A percentile compares a stretch with the other conserved stretches of the same genome.
phyloP scores from a whole-genome alignment of 1,140 invertebrate genomes.

The Thalassaphorura encarpata region DNA sequence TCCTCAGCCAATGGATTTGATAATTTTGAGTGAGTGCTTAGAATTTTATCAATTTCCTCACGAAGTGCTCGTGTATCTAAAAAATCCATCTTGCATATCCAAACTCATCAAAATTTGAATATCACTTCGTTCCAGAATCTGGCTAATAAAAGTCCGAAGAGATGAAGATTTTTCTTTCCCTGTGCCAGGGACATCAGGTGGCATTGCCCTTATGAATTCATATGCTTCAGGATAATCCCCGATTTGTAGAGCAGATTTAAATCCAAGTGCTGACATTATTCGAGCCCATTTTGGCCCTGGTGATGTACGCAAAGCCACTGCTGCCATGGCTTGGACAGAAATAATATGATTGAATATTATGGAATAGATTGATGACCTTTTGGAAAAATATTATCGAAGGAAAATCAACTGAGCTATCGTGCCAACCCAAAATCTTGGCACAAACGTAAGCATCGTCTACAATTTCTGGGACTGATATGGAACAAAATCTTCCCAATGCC shows the following conservation, averaged over 20 bases:
- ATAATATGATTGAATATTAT: constrained; percentile 20
- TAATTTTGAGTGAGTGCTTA: constrained; percentile 23
- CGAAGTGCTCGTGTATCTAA: constrained; percentile 10
- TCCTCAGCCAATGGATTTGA: constrained; percentile 22
- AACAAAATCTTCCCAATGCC: constrained; percentile 16
- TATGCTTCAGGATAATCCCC: constrained; percentile 24
- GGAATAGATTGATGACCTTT: constrained; percentile 25
- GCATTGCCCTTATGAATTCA: constrained; percentile 20
- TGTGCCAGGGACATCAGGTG: background rate
- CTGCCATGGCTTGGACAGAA: constrained; percentile 20
- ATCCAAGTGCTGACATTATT: constrained; percentile 25
- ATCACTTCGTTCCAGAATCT: constrained; percentile 16
- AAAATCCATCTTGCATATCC: constrained; percentile 11
- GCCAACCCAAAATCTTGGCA: too few relatives aligned
- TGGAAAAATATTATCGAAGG: constrained; percentile 2
- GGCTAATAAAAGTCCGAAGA: constrained; percentile 18
- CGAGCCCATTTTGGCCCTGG: constrained; percentile 1
- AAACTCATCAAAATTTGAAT: constrained; percentile 21
- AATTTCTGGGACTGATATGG: constrained; percentile 6
- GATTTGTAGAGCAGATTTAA: constrained; percentile 25
- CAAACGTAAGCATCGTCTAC: constrained; percentile 19
- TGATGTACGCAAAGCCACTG: constrained; percentile 8
- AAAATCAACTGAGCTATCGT: background rate
- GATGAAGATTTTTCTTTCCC: constrained; percentile 18
- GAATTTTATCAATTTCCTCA: constrained; percentile 24